phyloP scores from a whole-genome alignment of 2,113 vertebrate species.

The Emydura subglobosa region DNA sequence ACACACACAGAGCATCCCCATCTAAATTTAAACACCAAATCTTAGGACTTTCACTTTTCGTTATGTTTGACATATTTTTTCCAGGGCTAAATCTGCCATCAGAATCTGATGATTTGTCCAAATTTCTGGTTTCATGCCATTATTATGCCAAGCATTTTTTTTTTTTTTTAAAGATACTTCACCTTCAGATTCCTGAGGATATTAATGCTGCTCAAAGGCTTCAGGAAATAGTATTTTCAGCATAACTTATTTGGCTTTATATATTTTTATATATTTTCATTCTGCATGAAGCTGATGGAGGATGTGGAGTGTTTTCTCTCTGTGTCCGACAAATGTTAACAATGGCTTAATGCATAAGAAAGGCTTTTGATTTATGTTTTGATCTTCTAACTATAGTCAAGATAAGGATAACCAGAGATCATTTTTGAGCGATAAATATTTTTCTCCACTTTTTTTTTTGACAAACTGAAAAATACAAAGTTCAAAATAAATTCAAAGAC shows the following conservation, averaged over 20 bases:
- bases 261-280: slow-evolving; percentile 49
- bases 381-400: slow-evolving; percentile 50
- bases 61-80: not conserved
- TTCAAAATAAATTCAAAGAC: slow-evolving; percentile 39
- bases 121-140: slow-evolving; percentile 12
- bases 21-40: slow-evolving; percentile 33
- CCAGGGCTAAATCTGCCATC: not conserved
- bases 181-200: slow-evolving; percentile 35
- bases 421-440: slow-evolving; percentile 64
- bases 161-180: slow-evolving; percentile 23
- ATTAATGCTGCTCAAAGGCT: slow-evolving; percentile 23
- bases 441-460: slow-evolving; percentile 44
- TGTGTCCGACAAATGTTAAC: slow-evolving; percentile 65
- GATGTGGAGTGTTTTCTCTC: slow-evolving; percentile 56
- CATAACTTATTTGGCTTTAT: not conserved
- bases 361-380: slow-evolving; percentile 67
- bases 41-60: not conserved
- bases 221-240: slow-evolving; percentile 38
- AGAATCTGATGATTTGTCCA: not conserved
- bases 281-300: slow-evolving; percentile 49
- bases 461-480: slow-evolving; percentile 30
- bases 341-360: slow-evolving; percentile 64
- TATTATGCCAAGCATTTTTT: not conserved
- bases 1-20: not conserved
- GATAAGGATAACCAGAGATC: slow-evolving; percentile 53